Conservation (phyloP, 2,113 vertebrate genomes). For the Mastomys coucha region DNA sequence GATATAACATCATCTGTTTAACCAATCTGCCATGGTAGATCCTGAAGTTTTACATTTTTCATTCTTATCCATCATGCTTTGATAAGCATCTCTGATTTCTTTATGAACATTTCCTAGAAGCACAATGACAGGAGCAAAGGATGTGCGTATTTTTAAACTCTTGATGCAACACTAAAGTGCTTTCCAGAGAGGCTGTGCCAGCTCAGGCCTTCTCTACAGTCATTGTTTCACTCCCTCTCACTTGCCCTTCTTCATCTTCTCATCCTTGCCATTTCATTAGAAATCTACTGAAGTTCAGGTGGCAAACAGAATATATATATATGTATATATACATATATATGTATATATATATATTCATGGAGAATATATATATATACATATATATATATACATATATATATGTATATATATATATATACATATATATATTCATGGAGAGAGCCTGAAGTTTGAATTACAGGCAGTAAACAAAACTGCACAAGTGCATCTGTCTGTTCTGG, state of each 20-base stretch:
- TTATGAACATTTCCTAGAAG: constrained; percentile 47
- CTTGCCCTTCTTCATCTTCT: background rate
- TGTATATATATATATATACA: too few species aligned
- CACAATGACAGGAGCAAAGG: background rate
- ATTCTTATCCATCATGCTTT: constrained; percentile 26
- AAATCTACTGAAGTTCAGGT: background rate
- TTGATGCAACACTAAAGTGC: background rate
- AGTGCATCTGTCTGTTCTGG: background rate
- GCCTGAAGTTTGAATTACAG: constrained; percentile 41
- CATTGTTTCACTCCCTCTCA: background rate
- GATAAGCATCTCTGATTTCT: constrained; percentile 28
- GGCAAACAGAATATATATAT: too few species aligned
- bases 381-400: too few species aligned
- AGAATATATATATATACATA: too few species aligned
- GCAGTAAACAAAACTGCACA: background rate
- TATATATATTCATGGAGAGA: background rate
- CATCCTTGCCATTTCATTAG: background rate
- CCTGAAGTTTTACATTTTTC: constrained; percentile 62
- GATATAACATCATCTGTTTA: constrained; percentile 40
- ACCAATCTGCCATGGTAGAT: constrained; percentile 6
- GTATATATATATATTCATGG: too few species aligned
- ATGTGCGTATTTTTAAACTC: constrained; percentile 9
- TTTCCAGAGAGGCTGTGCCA: background rate
- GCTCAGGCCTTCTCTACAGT: background rate
- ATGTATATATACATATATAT: too few species aligned